Evolutionary conservation across 2,113 vertebrate genomes (phyloP).

Genomic region (Laterallus jamaicensis): DNA sequence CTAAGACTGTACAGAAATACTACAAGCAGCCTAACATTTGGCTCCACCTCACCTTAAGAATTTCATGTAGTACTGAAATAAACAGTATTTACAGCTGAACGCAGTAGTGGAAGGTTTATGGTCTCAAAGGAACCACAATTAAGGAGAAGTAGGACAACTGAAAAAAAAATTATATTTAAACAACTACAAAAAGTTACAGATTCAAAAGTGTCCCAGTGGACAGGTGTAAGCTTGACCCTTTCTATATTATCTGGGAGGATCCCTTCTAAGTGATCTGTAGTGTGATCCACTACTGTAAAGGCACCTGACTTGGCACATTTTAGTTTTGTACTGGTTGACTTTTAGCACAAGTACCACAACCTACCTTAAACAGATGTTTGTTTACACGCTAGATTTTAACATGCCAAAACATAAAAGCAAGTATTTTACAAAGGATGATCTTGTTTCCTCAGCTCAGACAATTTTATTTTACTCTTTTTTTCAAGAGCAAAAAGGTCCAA

Average conservation of each 20-base stretch:
- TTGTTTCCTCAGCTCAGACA: background rate
- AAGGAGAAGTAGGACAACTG: accelerated
- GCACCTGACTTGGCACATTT: background rate
- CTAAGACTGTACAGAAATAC: background rate
- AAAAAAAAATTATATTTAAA: background rate
- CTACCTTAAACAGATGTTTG: background rate
- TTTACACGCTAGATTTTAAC: background rate
- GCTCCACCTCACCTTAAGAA: background rate
- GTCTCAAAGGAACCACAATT: background rate
- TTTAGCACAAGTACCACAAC: background rate
- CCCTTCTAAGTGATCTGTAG: background rate
- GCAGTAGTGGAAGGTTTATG: background rate
- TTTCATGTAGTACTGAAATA: background rate
- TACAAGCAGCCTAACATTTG: background rate
- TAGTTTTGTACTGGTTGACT: background rate
- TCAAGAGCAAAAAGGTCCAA: background rate
- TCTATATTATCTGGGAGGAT: background rate
- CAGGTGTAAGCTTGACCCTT: background rate
- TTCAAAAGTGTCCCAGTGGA: background rate
- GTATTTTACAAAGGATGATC: background rate
- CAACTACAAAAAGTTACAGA: background rate
- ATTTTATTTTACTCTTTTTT: background rate
- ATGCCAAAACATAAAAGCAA: background rate
- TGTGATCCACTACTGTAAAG: background rate
- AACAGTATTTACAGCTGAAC: background rate